Base-by-base conservation (phyloP, 2,888 invertebrate genomes). In the Lepas anatifera region DNA sequence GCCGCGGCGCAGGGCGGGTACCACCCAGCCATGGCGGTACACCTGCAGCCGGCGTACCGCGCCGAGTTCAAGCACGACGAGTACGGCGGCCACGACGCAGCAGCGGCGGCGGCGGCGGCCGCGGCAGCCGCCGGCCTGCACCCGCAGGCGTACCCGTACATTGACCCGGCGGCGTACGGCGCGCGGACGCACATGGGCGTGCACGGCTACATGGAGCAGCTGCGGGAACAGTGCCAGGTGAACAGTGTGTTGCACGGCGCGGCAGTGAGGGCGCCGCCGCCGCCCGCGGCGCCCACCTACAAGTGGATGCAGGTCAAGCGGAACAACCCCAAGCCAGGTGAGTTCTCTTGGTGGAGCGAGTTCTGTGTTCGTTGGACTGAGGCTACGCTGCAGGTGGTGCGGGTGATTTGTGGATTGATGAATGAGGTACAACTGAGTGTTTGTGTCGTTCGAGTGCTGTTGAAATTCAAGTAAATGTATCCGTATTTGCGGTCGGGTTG, bases 301-400 rank as follows among this genome's bases (percentile, higher is more conserved):
- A 95, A 97, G 81, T 97, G 97, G 97, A 97, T 97, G 97, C 95
- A 96, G 83, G 92, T 97, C 77, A 97, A 97, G 82, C 85, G 97
- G 80, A 95, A 95, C 81, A 90, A 94, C 75, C 94, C 95, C 68
- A 96, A 96, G 82, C 93, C 95, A 76, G 90, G 95, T 81, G 77
- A 77, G 77, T 72, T 32, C 3, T 22, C n/a, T 7, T 22, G 46
- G 46, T 13, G 3, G 46, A 13, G 13, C 11, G 46, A 16, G 46
- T 8, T 13, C 46, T 18, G 46, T 13, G 10, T 46, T 4, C 22
- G 46, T 16, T 13, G 4, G 8, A 16, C 18, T 13, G 18, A 46
- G 18, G 18, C 46, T 13, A 4, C 22, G 27, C 27, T 25, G 27
- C 22, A 27, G 2, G 50, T 10, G 50, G 27, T 50, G 2, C 2